Conservation (phyloP, 2,888 invertebrate species). For the Cancer borealis region DNA sequence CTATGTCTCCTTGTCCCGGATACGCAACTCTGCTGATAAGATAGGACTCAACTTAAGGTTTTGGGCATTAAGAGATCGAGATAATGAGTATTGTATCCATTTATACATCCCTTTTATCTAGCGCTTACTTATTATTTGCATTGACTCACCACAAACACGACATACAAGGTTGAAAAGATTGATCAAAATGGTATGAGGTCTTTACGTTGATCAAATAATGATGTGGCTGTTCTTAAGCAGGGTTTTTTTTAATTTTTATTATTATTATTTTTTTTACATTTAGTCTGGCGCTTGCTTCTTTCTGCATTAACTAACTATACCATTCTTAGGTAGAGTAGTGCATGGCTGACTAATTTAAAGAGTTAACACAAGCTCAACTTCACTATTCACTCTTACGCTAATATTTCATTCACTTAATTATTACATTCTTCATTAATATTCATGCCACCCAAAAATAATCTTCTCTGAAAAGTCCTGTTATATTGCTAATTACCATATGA, state of each 20-base stretch:
- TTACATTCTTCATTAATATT: too few species aligned
- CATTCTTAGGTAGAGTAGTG: too few species aligned
- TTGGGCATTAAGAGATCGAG: too few species aligned
- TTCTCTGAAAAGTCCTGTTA: background rate
- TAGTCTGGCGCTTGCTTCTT: too few species aligned
- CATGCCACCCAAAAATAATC: too few species aligned
- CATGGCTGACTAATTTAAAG: too few species aligned
- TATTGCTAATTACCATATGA: background rate
- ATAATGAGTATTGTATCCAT: background rate
- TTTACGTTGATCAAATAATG: background rate
- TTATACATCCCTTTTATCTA: background rate
- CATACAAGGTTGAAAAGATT: background rate
- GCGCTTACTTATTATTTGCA: background rate
- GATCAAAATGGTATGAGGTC: background rate
- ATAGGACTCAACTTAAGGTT: background rate
- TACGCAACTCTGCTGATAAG: background rate
- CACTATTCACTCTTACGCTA: too few species aligned
- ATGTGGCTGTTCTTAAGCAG: background rate
- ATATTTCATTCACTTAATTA: too few species aligned
- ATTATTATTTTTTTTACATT: too few species aligned
- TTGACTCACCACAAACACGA: background rate
- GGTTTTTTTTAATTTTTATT: background rate
- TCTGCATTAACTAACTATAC: too few species aligned
- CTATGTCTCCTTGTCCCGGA: background rate
- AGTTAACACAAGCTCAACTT: too few species aligned